Evolutionary conservation across 2,113 vertebrate species (phyloP), one percentile per base, ranked within the genome.

Genomic region (Formicarius rufipectus): DNA sequence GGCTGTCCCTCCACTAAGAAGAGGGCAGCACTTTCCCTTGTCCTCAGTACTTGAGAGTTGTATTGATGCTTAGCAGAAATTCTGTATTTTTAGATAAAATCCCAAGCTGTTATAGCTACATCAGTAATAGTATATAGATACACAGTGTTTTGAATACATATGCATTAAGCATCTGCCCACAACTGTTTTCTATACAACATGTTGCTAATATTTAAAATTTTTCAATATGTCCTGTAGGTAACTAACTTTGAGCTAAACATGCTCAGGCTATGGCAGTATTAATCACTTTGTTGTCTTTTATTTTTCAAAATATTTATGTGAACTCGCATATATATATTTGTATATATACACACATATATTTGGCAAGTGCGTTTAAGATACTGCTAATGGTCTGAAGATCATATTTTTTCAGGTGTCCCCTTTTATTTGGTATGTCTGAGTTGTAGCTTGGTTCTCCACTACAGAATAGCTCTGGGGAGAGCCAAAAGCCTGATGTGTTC

Each of bases 21-120:
- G 87, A 91, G 58, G 87, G 80, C 40, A 95, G 7, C n/a, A 27
- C 42, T 80, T 91, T 44, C 35, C 86, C 68, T 94, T 94, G 64
- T 87, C 90, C 91, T 81, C 81, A 56, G 49, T 96, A 66, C 92
- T 87, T 84, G 86, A 95, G 50, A 89, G 60, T 74, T 97, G 72
- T 93, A 97, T 97, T 96, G 87, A 93, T 97, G 95, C 90, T 84
- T 95, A 90, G 40, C 94, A 88, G 83, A 94, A 91, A 84, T 55
- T 72, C 39, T 35, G 5, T 94, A 76, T 96, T 94, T 98, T 96
- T 95, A 92, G 96, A 55, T 63, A 25, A 62, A 94, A 69, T 87
- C 47, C 62, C 71, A 84, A 91, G 76, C 74, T 96, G 62, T 87
- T 94, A 39, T 35, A 84, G 88, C 94, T 96, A 72, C 83, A 55